These are phyloP conservation scores for Phrynosoma platyrhinos DNA, from an alignment of 2,113 vertebrate genomes.

Conservation along the genomic window DNA sequence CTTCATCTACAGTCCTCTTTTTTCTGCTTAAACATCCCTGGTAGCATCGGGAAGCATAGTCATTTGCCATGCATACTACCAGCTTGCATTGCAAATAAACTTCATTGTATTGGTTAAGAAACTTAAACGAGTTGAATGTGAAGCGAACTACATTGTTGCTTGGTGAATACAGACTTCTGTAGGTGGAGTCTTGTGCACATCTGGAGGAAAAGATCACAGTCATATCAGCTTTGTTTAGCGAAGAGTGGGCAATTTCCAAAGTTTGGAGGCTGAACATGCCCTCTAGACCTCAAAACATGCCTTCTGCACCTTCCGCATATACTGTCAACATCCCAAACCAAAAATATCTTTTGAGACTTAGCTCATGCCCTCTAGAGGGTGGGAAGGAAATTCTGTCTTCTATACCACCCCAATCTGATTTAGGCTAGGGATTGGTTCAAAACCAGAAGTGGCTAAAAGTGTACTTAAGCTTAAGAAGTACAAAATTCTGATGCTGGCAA, in stretches of 20 bases:
- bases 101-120: slow-evolving; percentile 69
- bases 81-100: slow-evolving; percentile 87
- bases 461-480: too few species aligned
- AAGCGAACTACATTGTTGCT: slow-evolving; percentile 71
- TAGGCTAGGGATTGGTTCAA: too few species aligned
- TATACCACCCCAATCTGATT: too few species aligned
- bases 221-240: background rate
- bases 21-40: slow-evolving; percentile 73
- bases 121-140: slow-evolving; percentile 82
- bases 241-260: too few species aligned
- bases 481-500: background rate
- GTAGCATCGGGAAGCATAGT: slow-evolving; percentile 81
- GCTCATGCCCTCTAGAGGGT: background rate
- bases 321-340: too few species aligned
- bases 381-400: background rate
- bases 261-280: too few species aligned
- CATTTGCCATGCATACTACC: slow-evolving; percentile 74
- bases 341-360: too few species aligned
- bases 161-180: slow-evolving; percentile 43
- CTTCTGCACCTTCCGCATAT: too few species aligned
- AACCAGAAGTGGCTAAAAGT: too few species aligned
- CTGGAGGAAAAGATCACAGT: slow-evolving; percentile 66
- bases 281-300: too few species aligned
- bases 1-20: slow-evolving; percentile 69
- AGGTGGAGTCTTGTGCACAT: slow-evolving; percentile 80